These are phyloP conservation scores for Philaethria dido DNA, from an alignment of 2,888 invertebrate species.

Conservation along the genomic window DNA sequence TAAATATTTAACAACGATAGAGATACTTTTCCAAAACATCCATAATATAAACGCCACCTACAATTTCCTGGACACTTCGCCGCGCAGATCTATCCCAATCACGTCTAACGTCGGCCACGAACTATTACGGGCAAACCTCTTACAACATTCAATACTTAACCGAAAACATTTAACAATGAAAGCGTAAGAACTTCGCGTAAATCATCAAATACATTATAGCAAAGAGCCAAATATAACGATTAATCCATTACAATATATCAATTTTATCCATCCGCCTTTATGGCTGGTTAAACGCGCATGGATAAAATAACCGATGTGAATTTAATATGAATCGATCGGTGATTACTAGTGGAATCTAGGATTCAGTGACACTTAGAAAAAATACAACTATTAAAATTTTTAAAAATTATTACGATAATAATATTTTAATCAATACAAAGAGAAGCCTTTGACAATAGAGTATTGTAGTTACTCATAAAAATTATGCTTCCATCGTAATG, in stretches of 20 bases:
- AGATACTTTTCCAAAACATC: conserved; percentile 65
- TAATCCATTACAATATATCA: conserved; percentile 35
- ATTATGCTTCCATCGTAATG: conserved; percentile 28
- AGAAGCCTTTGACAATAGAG: conserved; percentile 39
- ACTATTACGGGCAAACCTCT: conserved; percentile 61
- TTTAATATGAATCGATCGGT: conserved; percentile 26
- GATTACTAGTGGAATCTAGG: conserved; percentile 39
- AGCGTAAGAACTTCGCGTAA: conserved; percentile 67
- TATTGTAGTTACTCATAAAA: conserved; percentile 32
- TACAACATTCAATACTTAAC: conserved; percentile 67
- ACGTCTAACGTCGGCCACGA: conserved; percentile 47
- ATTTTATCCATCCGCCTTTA: conserved; percentile 66
- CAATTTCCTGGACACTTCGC: conserved; percentile 49
- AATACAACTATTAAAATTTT: conserved; percentile 51
- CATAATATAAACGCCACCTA: conserved; percentile 56
- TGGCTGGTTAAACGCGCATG: conserved; percentile 79
- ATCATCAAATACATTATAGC: conserved; percentile 37
- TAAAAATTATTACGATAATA: conserved; percentile 44
- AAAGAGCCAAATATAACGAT: conserved; percentile 40
- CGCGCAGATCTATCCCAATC: conserved; percentile 59
- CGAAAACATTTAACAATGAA: conserved; percentile 77
- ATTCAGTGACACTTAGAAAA: conserved; percentile 53
- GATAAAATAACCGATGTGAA: conserved; percentile 51
- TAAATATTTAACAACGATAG: conserved; percentile 76
- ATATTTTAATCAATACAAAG: conserved; percentile 41